These are phyloP conservation scores for Knipowitschia caucasica DNA, from an alignment of 2,797 vertebrate genomes.

Conservation along the genomic window DNA sequence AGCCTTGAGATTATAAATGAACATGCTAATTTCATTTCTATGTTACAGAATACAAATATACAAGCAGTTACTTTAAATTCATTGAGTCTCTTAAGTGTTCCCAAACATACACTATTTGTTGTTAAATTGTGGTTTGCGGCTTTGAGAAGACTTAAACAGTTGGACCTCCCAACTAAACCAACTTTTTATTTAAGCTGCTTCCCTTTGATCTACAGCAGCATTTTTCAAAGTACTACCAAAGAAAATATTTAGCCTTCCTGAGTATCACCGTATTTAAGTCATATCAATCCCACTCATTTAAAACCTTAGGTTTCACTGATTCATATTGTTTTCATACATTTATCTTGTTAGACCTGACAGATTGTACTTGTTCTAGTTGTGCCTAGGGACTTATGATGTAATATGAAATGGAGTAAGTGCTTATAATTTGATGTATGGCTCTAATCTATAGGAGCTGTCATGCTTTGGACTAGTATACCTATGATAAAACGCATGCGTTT, in stretches of 20 bases:
- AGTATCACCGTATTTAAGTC: no score
- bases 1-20: neutral
- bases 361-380: neutral
- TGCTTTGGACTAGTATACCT: neutral
- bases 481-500: conserved; percentile 1
- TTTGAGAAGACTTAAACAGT: neutral
- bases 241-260: no score
- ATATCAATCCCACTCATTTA: no score
- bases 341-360: neutral
- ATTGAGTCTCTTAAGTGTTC: neutral
- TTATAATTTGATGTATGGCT: conserved; percentile 9
- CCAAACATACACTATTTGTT: neutral
- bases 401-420: neutral
- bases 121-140: conserved; percentile 1
- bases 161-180: neutral
- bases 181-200: neutral
- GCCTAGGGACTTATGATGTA: neutral
- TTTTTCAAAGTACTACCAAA: no score
- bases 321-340: neutral
- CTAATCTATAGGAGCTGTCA: conserved; percentile 1
- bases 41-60: neutral
- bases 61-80: neutral
- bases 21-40: neutral
- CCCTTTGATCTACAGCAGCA: neutral
- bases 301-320: no score